These are phyloP conservation scores for Prionace glauca DNA, from an alignment of 2,797 vertebrate genomes.

Conservation along the genomic window DNA sequence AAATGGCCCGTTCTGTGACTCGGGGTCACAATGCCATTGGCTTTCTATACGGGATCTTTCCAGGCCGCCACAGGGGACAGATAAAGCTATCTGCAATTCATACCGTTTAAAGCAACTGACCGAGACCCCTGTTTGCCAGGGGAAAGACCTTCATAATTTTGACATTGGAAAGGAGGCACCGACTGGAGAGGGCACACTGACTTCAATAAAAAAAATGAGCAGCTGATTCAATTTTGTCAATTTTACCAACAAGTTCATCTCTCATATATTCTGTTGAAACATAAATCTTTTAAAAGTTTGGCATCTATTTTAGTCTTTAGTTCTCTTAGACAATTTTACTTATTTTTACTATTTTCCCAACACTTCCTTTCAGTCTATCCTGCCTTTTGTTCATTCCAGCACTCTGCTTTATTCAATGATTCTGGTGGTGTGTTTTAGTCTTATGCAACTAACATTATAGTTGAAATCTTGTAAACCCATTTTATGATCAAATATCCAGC, in stretches of 20 bases:
- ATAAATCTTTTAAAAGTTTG: slow-evolving; percentile 9
- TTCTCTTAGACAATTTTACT: neutral
- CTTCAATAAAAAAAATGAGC: neutral
- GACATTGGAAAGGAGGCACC: slow-evolving; percentile 13
- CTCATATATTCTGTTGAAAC: neutral
- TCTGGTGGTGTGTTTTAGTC: neutral
- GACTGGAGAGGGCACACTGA: neutral
- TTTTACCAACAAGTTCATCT: neutral
- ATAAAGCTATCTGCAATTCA: slow-evolving; percentile 24
- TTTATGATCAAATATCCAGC: neutral
- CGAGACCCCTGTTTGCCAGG: neutral
- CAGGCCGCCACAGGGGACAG: slow-evolving; percentile 21
- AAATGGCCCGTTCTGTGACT: neutral
- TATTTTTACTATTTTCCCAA: neutral
- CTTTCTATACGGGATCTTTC: slow-evolving; percentile 23
- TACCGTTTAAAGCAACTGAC: neutral
- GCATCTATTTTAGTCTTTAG: neutral
- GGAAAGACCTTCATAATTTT: neutral
- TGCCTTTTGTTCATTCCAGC: neutral
- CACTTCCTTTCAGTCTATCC: neutral
- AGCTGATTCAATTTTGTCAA: neutral
- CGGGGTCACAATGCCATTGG: neutral
- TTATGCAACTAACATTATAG: neutral
- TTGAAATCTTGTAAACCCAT: neutral
- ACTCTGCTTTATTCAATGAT: neutral